Conservation (phyloP, 2,797 vertebrate species). For the Carapus acus region DNA sequence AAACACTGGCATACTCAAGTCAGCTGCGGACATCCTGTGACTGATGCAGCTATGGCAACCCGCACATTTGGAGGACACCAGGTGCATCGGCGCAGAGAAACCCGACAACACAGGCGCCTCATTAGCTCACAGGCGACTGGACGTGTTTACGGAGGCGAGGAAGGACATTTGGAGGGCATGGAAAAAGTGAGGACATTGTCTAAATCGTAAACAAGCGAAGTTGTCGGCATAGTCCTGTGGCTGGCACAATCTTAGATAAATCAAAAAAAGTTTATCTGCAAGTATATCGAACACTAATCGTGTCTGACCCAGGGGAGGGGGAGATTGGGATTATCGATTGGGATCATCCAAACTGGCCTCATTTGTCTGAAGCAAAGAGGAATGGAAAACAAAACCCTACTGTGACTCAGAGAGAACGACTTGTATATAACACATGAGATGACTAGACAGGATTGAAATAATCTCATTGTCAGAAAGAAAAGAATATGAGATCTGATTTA, state of each 20-base stretch:
- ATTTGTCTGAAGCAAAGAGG: background rate
- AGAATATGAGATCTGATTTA: too few species aligned
- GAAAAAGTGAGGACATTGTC: too few species aligned
- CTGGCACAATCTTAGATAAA: too few species aligned
- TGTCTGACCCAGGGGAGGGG: too few species aligned
- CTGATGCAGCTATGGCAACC: conserved; percentile 44
- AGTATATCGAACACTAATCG: too few species aligned
- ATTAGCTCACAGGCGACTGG: conserved; percentile 31
- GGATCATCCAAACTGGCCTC: too few species aligned
- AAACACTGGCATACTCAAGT: background rate
- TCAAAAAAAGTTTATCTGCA: too few species aligned
- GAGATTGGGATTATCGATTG: too few species aligned
- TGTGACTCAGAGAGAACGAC: background rate
- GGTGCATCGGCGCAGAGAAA: conserved; percentile 15
- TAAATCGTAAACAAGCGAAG: too few species aligned
- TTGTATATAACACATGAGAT: background rate
- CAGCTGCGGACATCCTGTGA: conserved; percentile 33
- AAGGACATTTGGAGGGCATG: too few species aligned
- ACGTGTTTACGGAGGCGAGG: conserved; percentile 48
- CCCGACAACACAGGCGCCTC: conserved; percentile 52
- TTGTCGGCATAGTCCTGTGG: conserved; percentile 8
- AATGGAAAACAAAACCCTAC: background rate
- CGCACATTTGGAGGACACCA: conserved; percentile 30
- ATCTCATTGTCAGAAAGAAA: too few species aligned
- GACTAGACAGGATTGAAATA: too few species aligned